These are phyloP conservation scores for Carassius gibelio DNA, from an alignment of 2,113 vertebrate genomes.

Conservation along the genomic window DNA sequence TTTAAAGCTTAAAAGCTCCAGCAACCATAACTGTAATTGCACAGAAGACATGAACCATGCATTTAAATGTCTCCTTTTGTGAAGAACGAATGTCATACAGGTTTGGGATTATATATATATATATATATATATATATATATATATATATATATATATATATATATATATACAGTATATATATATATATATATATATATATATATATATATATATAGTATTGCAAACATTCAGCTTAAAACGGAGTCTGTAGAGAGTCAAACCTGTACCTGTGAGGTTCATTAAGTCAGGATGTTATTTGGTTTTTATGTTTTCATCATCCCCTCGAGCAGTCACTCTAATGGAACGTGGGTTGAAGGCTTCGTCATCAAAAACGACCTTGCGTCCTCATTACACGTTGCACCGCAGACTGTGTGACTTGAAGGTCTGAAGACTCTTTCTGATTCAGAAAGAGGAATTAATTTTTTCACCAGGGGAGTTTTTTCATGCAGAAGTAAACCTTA, in stretches of 20 bases:
- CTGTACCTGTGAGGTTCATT: constrained; percentile 22
- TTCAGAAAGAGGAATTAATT: constrained; percentile 53
- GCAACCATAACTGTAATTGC: not conserved
- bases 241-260: not conserved
- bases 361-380: constrained; percentile 72
- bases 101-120: not conserved
- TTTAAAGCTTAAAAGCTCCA: not conserved
- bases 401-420: constrained; percentile 62
- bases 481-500: constrained; percentile 55
- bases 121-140: too few relatives aligned
- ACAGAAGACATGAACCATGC: not conserved
- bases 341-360: constrained; percentile 56
- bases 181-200: too few relatives aligned
- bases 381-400: constrained; percentile 71
- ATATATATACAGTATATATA: too few relatives aligned
- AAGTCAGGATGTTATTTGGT: constrained; percentile 43
- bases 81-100: not conserved
- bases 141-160: too few relatives aligned
- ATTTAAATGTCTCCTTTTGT: not conserved
- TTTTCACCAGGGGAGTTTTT: constrained; percentile 54
- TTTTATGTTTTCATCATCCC: constrained; percentile 49
- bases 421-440: constrained; percentile 62
- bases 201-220: not conserved
- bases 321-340: constrained; percentile 36
- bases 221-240: not conserved